Conservation (phyloP, 2,797 vertebrate species). For the Borostomias antarcticus region DNA sequence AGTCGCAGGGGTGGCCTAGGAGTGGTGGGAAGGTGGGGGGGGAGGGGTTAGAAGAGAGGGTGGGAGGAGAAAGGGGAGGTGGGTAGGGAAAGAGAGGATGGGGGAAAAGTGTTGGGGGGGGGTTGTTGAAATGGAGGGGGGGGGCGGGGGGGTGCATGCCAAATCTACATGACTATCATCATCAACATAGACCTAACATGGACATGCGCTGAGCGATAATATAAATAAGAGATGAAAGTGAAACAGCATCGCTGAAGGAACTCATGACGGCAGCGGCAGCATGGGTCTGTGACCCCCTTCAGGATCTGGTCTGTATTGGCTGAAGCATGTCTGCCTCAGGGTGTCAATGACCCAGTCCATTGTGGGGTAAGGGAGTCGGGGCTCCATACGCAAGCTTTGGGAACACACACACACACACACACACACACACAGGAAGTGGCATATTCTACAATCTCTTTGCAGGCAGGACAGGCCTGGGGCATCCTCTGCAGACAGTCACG, state of each 20-base stretch:
- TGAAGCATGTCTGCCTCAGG: constrained; percentile 61
- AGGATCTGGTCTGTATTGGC: constrained; percentile 40
- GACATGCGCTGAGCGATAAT: background rate
- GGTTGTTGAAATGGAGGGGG: no score
- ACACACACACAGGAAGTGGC: constrained; percentile 54
- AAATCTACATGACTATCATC: background rate
- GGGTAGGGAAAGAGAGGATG: constrained; percentile 1
- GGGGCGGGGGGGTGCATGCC: background rate
- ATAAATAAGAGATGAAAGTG: background rate
- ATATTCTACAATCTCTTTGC: constrained; percentile 31
- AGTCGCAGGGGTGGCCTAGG: no score
- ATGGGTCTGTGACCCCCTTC: constrained; percentile 46
- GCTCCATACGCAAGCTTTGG: constrained; percentile 53
- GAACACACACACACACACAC: constrained; percentile 35
- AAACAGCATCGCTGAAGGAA: constrained; percentile 39
- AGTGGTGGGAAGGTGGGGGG: background rate
- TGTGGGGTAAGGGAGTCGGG: constrained; percentile 56
- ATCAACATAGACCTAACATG: constrained; percentile 21
- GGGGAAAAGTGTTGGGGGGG: background rate
- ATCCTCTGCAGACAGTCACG: constrained; percentile 31
- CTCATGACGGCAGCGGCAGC: constrained; percentile 69
- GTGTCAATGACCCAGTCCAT: constrained; percentile 67
- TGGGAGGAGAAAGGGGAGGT: background rate
- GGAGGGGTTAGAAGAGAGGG: constrained; percentile 14
- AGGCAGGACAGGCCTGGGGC: constrained; percentile 35